Evolutionary conservation across 2,797 vertebrate genomes (phyloP), one percentile per base, ranked within the genome.

Genomic region (Gallinago nigripennis): DNA sequence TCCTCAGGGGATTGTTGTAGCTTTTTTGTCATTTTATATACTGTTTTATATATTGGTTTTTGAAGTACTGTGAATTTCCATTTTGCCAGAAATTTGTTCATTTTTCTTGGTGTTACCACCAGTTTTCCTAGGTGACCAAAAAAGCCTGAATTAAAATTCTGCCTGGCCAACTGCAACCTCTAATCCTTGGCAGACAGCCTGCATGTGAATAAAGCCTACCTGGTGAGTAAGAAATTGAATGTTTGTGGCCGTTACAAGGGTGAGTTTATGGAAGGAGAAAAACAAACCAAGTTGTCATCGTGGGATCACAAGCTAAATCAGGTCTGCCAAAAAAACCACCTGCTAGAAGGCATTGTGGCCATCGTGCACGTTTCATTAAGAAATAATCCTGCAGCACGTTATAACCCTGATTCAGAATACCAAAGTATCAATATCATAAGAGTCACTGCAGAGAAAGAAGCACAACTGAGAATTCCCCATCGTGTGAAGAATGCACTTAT

Each of bases 151-250:
- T 68, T 82, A 31, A 90, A 88, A 80, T 46, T 48, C 69, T 43
- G 0, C 17, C 69, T 25, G 48, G 75, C 73, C 68, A 80, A 79
- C 37, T 80, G 35, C 53, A 91, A 50, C 37, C 50, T 68, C 37
- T 64, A 85, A 80, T 57, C 50, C 35, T 37, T 95, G 92, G 92
- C 73, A 88, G 88, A 68, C 80, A 75, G 60, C 51, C 86, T 92
- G 60, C 31, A 41, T 28, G 45, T 43, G 37, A 87, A 73, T 58
- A 93, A 64, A 85, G 63, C 60, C 64, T 92, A 56, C 77, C 48
- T 71, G 61, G 73, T 57, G 73, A 84, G 90, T 12, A 53, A 91
- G 43, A 56, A 86, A 92, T 61, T 1, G 46, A 61, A 66, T 11
- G 54, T 39, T 76, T 82, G 77, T 28, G 31, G 58, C 60, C 68